Evolutionary conservation across 2,888 invertebrate species (phyloP), one percentile per base, ranked within the genome.

Genomic region (Carterocephalus palaemon): DNA sequence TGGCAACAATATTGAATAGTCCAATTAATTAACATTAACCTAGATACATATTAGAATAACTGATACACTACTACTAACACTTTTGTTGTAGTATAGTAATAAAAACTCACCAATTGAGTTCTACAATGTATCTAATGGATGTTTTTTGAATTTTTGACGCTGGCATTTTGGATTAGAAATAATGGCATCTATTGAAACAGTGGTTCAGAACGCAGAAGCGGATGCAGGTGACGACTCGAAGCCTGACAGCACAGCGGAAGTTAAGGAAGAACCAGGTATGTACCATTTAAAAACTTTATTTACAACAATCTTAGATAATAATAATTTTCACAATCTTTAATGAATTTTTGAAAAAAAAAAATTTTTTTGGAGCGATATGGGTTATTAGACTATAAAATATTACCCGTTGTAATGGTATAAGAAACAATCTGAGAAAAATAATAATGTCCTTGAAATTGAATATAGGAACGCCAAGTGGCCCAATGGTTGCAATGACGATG

Each of bases 171-270:
- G 83, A 79, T 74, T 81, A 86, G 93, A 93, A 64, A 93, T 94
- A 76, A 90, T 94, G 89, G 94, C 94, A 62, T 92, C 93, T 58
- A 94, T 94, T 72, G 94, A 95, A 84, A 93, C 93, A 60, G 95
- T 94, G 62, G 93, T 93, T 49, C 92, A 93, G 59, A 93, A 93
- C 54, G 90, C 91, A 53, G 91, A 90, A 79, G 85, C 85, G 58
- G 90, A 91, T 67, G 84, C 85, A 77, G 88, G 81, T 9, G 92
- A 91, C 55, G 90, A 90, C 63, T 74, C 84, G 58, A 92, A 92
- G 76, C 79, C 92, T n/a, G 92, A 92, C 70, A 79, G 78, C 73
- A 80, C 91, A 13, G 86, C 90, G 1, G 92, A 92, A 67, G 88
- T 90, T 12, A 92, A 92, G 65, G 92, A 92, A 29, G 93, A 93